Percentiles rank a stretch among this genome's conserved stretches.
Conservation (phyloP, 2,888 invertebrate species). For the Polydrusus cervinus region DNA sequence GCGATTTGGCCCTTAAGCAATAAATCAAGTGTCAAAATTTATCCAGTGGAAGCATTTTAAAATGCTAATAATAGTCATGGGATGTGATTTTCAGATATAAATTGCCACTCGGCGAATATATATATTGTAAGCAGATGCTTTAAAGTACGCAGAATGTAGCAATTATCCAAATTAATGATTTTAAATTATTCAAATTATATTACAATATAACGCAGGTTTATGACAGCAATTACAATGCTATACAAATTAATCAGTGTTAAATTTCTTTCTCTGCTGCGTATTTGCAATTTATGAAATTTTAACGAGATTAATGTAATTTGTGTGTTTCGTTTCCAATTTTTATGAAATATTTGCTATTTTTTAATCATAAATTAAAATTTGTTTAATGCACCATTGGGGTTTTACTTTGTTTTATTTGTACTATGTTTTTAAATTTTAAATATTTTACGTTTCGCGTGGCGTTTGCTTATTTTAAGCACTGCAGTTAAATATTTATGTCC, state of each 20-base stretch:
- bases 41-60: constrained; percentile 44
- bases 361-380: constrained; percentile 26
- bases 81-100: constrained; percentile 45
- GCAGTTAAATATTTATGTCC: not conserved
- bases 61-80: constrained; percentile 49
- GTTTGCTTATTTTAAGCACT: not conserved
- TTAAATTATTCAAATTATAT: constrained; percentile 52
- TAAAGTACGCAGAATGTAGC: constrained; percentile 45
- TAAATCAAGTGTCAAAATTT: constrained; percentile 44
- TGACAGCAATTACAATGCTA: constrained; percentile 45
- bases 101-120: constrained; percentile 48
- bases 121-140: constrained; percentile 53
- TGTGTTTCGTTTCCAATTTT: constrained; percentile 16
- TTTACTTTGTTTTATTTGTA: constrained; percentile 7
- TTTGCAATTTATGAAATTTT: constrained; percentile 31
- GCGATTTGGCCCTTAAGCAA: constrained; percentile 25
- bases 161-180: constrained; percentile 53
- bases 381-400: constrained; percentile 18
- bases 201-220: constrained; percentile 37
- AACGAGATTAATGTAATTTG: constrained; percentile 26
- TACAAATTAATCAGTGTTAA: constrained; percentile 42
- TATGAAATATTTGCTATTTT: constrained; percentile 20
- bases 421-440: not conserved
- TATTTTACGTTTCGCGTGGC: not conserved
- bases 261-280: constrained; percentile 22